Conservation (phyloP, 1,140 invertebrate species). For the Lamellibrachia luymesi region DNA sequence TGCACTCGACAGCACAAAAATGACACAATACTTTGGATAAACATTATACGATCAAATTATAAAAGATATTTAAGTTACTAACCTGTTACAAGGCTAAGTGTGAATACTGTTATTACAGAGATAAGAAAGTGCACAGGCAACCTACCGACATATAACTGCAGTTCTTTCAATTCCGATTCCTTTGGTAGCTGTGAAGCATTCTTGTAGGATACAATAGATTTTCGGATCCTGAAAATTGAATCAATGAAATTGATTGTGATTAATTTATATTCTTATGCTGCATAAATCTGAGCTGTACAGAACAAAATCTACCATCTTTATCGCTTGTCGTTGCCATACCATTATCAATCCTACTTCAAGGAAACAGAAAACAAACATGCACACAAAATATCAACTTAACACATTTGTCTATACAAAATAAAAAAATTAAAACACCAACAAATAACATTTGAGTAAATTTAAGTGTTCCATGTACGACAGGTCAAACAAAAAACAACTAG, state of each 20-base stretch:
- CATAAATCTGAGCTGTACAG: too few species aligned
- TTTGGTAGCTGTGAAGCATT: constrained; percentile 86
- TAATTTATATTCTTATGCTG: not conserved
- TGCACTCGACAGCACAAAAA: too few species aligned
- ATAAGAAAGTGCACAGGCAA: constrained; percentile 35
- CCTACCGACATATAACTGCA: constrained; percentile 93
- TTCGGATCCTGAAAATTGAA: constrained; percentile 66
- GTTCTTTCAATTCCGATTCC: constrained; percentile 87
- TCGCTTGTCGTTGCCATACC: too few species aligned
- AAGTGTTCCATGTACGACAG: too few species aligned
- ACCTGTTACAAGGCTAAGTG: too few species aligned
- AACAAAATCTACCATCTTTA: too few species aligned
- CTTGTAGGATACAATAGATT: constrained; percentile 91
- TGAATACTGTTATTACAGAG: too few species aligned
- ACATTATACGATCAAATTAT: too few species aligned
- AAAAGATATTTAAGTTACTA: too few species aligned
- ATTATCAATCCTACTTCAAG: too few species aligned
- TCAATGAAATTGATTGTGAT: not conserved
- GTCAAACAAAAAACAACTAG: not conserved
- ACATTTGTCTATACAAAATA: too few species aligned
- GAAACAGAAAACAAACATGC: not conserved
- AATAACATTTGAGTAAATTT: not conserved
- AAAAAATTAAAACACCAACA: not conserved
- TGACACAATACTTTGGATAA: too few species aligned
- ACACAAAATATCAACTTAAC: not conserved